phyloP scores from a whole-genome alignment of 2,113 vertebrate species.

The Laticauda colubrina region DNA sequence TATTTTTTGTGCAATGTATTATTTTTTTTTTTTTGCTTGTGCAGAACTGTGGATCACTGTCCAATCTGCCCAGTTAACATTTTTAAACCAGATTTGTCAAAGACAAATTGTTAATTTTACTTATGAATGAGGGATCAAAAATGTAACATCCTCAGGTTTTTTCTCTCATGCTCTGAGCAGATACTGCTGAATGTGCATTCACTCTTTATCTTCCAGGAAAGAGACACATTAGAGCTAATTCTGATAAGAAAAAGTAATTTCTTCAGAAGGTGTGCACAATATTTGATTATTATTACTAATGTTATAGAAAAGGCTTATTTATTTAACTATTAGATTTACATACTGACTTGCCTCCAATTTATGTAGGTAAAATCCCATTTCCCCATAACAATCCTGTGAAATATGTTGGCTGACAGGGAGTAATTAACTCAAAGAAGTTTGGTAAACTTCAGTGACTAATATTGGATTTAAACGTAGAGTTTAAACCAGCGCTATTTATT shows the following conservation, averaged over 20 bases:
- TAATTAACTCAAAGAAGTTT: neutral
- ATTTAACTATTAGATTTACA: neutral
- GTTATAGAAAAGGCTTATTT: neutral
- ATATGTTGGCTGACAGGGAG: neutral
- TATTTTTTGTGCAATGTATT: conserved; percentile 21
- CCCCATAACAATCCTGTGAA: neutral
- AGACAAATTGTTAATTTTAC: neutral
- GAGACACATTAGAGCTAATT: neutral
- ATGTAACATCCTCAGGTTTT: neutral
- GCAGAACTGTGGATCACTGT: conserved; percentile 28
- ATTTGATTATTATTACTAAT: neutral
- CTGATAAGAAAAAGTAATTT: neutral
- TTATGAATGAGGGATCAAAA: neutral
- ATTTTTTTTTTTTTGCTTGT: conserved; percentile 1
- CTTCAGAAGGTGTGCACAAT: neutral
- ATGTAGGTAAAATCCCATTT: neutral
- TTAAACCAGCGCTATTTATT: neutral
- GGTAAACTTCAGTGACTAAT: neutral
- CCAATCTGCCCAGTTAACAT: conserved; percentile 33
- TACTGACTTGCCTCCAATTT: neutral
- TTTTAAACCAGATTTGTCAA: neutral
- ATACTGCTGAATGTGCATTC: neutral
- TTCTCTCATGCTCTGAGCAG: neutral
- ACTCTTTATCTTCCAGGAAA: neutral
- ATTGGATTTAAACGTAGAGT: neutral